Evolutionary conservation across 1,140 invertebrate species (phyloP).

Genomic region (Zaprionus gabonicus): DNA sequence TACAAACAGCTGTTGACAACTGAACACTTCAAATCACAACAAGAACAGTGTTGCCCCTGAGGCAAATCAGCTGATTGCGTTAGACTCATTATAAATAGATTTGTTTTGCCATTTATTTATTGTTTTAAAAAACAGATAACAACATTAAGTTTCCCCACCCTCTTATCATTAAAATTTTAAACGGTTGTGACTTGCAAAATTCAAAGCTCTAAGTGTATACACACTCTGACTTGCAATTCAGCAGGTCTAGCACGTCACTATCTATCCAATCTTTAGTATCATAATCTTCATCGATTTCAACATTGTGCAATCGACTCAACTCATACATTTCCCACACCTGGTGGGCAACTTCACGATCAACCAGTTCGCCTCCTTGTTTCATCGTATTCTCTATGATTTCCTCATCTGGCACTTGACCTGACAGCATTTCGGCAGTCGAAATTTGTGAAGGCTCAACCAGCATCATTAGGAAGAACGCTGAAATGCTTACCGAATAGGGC

Average conservation of each 20-base stretch:
- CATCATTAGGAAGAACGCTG: conserved; percentile 50
- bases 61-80: conserved; percentile 7
- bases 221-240: neutral
- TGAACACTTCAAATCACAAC: neutral
- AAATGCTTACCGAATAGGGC: conserved; percentile 59
- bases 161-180: neutral
- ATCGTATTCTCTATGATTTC: conserved; percentile 45
- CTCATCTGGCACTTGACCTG: conserved; percentile 14
- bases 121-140: neutral
- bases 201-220: neutral
- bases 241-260: neutral
- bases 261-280: conserved; percentile 28
- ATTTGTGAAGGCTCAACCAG: conserved; percentile 53
- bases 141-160: neutral
- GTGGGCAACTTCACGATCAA: conserved; percentile 70
- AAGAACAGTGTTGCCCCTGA: neutral
- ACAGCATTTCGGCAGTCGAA: conserved; percentile 51
- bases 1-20: neutral
- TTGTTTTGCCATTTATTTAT: conserved; percentile 1
- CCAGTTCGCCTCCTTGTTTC: conserved; percentile 62
- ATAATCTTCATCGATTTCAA: conserved; percentile 66
- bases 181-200: neutral
- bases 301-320: conserved; percentile 44
- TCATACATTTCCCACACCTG: conserved; percentile 75
- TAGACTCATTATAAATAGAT: neutral